Percentiles rank a stretch among this genome's conserved stretches.
Evolutionary conservation across 2,113 vertebrate species (phyloP).

Genomic region (Axis porcinus): DNA sequence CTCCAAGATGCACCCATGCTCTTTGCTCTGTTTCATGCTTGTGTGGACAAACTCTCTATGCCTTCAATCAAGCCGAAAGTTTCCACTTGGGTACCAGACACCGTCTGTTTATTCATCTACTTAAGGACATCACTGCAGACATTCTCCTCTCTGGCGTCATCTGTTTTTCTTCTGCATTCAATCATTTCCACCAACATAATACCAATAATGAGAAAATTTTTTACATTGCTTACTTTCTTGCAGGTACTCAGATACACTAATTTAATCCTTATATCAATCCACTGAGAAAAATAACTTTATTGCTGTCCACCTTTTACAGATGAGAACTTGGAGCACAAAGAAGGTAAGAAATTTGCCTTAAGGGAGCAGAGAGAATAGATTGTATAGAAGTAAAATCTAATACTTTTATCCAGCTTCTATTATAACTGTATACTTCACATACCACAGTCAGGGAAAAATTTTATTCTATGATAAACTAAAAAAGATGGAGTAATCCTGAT

Average conservation of each 20-base stretch:
- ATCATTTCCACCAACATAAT: not conserved
- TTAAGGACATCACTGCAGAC: not conserved
- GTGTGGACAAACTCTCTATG: not conserved
- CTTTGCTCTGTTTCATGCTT: not conserved
- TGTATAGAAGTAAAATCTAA: not conserved
- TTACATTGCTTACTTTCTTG: not conserved
- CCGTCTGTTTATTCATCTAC: not conserved
- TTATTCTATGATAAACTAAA: not conserved
- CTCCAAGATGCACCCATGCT: accelerated
- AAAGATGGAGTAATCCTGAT: not conserved
- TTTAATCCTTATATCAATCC: not conserved
- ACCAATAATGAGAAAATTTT: not conserved
- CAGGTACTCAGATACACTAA: not conserved
- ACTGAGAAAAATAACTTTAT: not conserved
- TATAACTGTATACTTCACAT: not conserved
- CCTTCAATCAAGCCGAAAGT: not conserved
- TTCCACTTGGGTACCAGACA: not conserved
- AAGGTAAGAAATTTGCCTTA: not conserved
- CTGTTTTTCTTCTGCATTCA: not conserved
- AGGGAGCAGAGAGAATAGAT: not conserved
- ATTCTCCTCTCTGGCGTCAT: not conserved
- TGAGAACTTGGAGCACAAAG: not conserved
- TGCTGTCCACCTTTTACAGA: not conserved
- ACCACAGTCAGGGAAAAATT: no score
- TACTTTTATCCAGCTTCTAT: not conserved